Evolutionary conservation across 2,113 vertebrate species (phyloP).

Genomic region (Addax nasomaculatus): DNA sequence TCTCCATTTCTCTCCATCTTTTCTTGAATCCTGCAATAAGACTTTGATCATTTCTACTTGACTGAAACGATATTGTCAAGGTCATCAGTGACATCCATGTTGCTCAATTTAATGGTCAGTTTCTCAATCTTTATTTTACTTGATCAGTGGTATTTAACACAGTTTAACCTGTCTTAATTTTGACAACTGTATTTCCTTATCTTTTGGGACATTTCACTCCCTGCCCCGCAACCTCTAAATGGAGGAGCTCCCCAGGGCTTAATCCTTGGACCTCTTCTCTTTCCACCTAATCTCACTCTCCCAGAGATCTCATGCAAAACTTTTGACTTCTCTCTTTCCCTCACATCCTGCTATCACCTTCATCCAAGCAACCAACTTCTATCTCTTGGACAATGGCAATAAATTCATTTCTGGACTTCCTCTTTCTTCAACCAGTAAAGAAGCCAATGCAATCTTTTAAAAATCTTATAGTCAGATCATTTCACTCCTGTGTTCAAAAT

Average conservation of each 20-base stretch:
- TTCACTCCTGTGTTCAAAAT: background rate
- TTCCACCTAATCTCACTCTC: background rate
- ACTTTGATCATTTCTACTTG: background rate
- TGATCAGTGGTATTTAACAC: background rate
- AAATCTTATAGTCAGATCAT: background rate
- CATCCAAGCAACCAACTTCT: background rate
- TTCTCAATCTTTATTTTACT: background rate
- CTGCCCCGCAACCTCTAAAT: background rate
- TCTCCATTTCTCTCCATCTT: background rate
- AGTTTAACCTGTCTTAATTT: background rate
- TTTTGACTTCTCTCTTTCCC: background rate
- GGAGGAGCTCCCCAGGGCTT: background rate
- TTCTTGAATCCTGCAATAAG: background rate
- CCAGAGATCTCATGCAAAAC: background rate
- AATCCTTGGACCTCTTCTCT: background rate
- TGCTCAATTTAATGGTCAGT: background rate
- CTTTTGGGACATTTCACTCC: background rate
- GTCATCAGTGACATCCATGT: background rate
- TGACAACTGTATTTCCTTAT: background rate
- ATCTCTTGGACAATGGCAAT: background rate
- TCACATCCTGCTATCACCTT: background rate
- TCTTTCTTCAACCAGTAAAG: background rate
- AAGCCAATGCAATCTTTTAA: background rate
- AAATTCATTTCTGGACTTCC: background rate
- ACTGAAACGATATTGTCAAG: background rate